These are phyloP conservation scores for Bubo bubo DNA, from an alignment of 2,113 vertebrate species.

Conservation along the genomic window DNA sequence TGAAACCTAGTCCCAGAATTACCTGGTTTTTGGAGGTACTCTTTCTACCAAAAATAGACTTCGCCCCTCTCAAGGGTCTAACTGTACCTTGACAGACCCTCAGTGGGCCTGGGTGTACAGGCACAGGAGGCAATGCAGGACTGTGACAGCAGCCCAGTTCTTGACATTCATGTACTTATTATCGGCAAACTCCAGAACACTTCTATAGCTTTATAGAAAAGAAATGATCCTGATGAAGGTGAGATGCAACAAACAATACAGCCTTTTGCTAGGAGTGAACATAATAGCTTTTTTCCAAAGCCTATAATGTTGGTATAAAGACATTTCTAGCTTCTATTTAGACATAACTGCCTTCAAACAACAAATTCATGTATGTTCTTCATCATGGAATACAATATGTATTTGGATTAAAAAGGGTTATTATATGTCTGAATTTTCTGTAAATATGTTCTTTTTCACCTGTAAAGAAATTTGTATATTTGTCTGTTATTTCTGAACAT, in stretches of 20 bases:
- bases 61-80: background rate
- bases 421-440: background rate
- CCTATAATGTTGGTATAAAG: background rate
- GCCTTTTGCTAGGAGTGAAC: background rate
- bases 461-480: background rate
- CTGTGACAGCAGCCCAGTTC: background rate
- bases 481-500: background rate
- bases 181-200: background rate
- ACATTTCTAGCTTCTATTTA: background rate
- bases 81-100: background rate
- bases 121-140: background rate
- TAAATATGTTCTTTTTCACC: background rate
- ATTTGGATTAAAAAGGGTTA: background rate
- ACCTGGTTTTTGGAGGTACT: background rate
- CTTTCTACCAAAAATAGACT: background rate
- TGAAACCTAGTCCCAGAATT: background rate
- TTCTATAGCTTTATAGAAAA: background rate
- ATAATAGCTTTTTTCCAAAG: background rate
- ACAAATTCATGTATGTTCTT: background rate
- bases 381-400: background rate
- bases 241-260: background rate
- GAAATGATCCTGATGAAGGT: background rate
- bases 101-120: background rate
- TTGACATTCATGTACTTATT: background rate
- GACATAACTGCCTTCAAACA: background rate